phyloP scores from a whole-genome alignment of 1,140 invertebrate species.

The Psilanteris sp. region DNA sequence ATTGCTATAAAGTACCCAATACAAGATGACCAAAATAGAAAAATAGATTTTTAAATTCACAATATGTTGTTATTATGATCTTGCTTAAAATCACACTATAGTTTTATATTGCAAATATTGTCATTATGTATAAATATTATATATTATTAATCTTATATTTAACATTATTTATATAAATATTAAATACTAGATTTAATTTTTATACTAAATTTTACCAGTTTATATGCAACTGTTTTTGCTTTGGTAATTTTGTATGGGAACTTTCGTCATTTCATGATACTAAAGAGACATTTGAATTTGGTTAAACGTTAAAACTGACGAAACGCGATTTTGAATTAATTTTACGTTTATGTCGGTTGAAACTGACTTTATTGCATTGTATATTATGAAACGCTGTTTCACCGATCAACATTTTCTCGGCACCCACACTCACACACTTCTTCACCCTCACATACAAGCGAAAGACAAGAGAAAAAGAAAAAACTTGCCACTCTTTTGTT shows the following conservation, averaged over 20 bases:
- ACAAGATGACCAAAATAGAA: slow-evolving; percentile 2
- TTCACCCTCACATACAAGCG: slow-evolving; percentile 14
- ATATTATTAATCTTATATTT: too few relatives aligned
- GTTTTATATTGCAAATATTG: too few relatives aligned
- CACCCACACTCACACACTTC: slow-evolving; percentile 37
- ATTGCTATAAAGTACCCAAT: slow-evolving; percentile 5
- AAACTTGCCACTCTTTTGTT: slow-evolving; percentile 32
- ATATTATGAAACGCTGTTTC: slow-evolving; percentile 61
- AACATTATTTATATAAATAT: too few relatives aligned
- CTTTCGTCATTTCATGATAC: slow-evolving; percentile 14
- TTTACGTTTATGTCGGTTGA: slow-evolving; percentile 12
- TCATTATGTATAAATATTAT: too few relatives aligned
- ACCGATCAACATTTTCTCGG: slow-evolving; percentile 55
- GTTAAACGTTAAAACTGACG: slow-evolving; percentile 25
- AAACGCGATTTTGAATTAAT: slow-evolving; percentile 28
- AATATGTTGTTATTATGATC: too few relatives aligned
- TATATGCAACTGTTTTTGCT: too few relatives aligned
- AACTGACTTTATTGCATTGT: slow-evolving; percentile 19
- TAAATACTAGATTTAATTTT: too few relatives aligned
- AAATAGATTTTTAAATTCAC: neutral
- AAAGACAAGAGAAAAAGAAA: slow-evolving; percentile 28
- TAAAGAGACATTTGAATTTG: slow-evolving; percentile 22
- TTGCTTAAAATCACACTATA: too few relatives aligned
- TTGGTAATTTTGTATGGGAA: slow-evolving; percentile 3
- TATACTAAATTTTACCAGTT: too few relatives aligned